Conservation (phyloP, 2,113 vertebrate species). For the Oryzias celebensis region DNA sequence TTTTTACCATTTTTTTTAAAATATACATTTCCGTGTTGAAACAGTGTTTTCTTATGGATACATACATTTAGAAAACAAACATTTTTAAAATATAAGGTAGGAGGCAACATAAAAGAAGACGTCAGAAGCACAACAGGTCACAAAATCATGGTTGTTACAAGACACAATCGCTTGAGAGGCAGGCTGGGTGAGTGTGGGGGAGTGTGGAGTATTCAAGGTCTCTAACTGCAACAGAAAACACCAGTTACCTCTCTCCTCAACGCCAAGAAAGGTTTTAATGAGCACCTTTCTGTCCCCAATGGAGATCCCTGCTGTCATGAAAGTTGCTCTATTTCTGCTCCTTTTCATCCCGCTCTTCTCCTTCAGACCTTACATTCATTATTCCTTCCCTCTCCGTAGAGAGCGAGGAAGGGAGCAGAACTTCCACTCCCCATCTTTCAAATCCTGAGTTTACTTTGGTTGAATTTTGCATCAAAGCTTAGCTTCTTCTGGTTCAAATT, state of each 20-base stretch:
- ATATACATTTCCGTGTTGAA: no score
- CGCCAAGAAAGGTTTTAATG: slow-evolving; percentile 63
- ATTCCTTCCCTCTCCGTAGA: slow-evolving; percentile 60
- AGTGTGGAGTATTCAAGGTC: slow-evolving; percentile 28
- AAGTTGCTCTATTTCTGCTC: slow-evolving; percentile 68
- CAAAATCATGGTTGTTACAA: slow-evolving; percentile 6
- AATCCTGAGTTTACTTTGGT: slow-evolving; percentile 44
- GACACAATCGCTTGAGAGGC: slow-evolving; percentile 12
- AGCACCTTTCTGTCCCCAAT: slow-evolving; percentile 61
- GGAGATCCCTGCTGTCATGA: slow-evolving; percentile 62
- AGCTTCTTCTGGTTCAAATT: slow-evolving; percentile 33
- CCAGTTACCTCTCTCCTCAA: slow-evolving; percentile 25
- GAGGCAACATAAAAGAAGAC: slow-evolving; percentile 12
- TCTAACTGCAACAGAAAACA: slow-evolving; percentile 41
- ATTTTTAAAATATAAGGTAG: slow-evolving; percentile 30
- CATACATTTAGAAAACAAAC: neutral
- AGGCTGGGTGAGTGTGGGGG: slow-evolving; percentile 10
- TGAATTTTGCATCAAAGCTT: slow-evolving; percentile 39
- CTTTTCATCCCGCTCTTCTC: slow-evolving; percentile 64
- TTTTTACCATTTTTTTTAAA: no score
- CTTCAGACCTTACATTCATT: slow-evolving; percentile 67
- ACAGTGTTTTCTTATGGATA: neutral
- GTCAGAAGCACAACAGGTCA: slow-evolving; percentile 13
- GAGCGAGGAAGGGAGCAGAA: slow-evolving; percentile 34
- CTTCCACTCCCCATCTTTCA: slow-evolving; percentile 31